Evolutionary conservation across 2,888 invertebrate genomes (phyloP), one percentile per base, ranked within the genome.

Genomic region (Cactoblastis cactorum): DNA sequence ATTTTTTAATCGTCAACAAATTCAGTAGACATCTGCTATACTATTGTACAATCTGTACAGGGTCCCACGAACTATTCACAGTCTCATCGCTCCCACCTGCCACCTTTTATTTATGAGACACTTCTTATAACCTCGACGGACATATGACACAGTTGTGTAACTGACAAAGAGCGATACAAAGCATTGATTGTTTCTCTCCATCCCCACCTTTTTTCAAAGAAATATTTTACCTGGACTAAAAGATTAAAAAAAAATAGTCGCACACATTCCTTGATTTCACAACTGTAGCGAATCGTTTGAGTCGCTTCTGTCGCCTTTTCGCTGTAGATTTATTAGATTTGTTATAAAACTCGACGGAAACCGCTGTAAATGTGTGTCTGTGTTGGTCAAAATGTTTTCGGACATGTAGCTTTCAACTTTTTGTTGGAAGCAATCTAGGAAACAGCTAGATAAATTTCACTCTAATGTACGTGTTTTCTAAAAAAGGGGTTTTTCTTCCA

Each of bases 91-190:
- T 3, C 17, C 32, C 49, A 49, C 49, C 49, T 49, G 39, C 32
- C 34, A 19, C 6, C 32, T 17, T 38, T 28, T 41, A 41, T 41
- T 49, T 34, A 33, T 49, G 34, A 47, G 9, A 22, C 47, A 17
- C 15, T 38, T 39, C 43, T 41, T 49, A 41, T 41, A 33, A 9
- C 39, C 11, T 6, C 17, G 38, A 9, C 28, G 28, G 8, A 28
- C 39, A 39, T 22, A 43, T 34, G 49, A 49, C 49, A 49, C 19
- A 34, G 41, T 49, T 41, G 41, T 41, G 22, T 48, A 28, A 41
- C 39, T 8, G 28, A 41, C 41, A 41, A 49, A 41, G 39, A 18
- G 12, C 41, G 14, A 28, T 33, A 41, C 49, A 49, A 49, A 34
- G 22, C 41, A 49, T 32, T 19, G 49, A 41, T 49, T 49, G 49